A percentile compares a stretch with the other conserved stretches of the same genome.
These are phyloP conservation scores for Ivindomyrus marchei DNA, from an alignment of 2,113 vertebrate genomes.

Conservation along the genomic window DNA sequence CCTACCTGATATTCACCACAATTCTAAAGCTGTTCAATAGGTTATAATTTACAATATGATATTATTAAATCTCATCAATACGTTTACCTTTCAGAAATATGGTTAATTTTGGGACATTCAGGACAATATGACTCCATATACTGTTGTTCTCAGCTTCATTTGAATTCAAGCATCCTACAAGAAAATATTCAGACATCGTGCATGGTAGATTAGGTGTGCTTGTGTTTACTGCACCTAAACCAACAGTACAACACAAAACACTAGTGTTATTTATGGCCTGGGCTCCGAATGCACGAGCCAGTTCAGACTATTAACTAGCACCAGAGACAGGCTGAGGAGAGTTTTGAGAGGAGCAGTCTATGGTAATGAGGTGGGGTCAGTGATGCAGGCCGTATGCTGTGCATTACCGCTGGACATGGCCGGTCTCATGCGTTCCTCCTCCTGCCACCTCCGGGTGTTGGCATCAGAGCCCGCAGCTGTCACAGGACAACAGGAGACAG, in stretches of 20 bases:
- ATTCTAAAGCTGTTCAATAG: not conserved
- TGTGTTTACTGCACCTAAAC: not conserved
- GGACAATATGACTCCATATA: not conserved
- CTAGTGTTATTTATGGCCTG: not conserved
- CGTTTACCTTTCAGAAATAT: not conserved
- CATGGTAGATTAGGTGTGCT: not conserved
- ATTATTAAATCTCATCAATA: not conserved
- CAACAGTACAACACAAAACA: not conserved
- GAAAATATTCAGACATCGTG: not conserved
- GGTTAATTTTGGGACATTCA: not conserved
- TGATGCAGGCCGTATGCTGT: not conserved
- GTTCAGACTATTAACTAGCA: not conserved
- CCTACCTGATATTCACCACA: not conserved
- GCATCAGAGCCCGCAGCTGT: slow-evolving; percentile 49
- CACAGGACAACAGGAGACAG: slow-evolving; percentile 50
- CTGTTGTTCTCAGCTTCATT: not conserved
- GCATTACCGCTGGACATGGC: slow-evolving; percentile 82
- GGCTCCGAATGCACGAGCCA: not conserved
- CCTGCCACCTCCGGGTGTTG: slow-evolving; percentile 43
- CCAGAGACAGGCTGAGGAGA: not conserved
- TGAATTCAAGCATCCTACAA: not conserved
- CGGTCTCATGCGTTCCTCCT: slow-evolving; percentile 47
- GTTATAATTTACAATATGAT: not conserved
- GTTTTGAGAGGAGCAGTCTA: not conserved
- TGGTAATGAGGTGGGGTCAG: not conserved